phyloP scores from a whole-genome alignment of 2,113 vertebrate species.

The Phalacrocorax aristotelis region DNA sequence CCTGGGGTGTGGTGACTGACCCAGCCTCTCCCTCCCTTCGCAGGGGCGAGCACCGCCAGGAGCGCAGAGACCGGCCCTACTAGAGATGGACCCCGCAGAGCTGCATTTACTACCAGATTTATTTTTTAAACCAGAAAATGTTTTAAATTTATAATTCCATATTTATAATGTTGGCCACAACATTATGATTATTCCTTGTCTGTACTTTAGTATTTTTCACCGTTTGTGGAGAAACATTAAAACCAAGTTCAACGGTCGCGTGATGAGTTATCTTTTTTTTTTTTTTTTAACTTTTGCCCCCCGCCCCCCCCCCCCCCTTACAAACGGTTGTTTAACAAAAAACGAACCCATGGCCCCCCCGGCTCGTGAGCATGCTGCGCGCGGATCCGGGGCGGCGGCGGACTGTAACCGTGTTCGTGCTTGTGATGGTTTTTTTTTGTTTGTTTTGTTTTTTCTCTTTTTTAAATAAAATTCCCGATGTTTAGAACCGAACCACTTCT shows the following conservation, averaged over 20 bases:
- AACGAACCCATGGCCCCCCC: neutral
- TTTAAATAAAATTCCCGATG: slow-evolving; percentile 71
- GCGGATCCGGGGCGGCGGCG: slow-evolving; percentile 30
- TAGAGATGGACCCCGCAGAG: slow-evolving; percentile 67
- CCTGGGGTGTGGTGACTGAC: neutral
- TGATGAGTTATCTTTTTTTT: slow-evolving; percentile 52
- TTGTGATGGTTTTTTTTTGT: slow-evolving; percentile 61
- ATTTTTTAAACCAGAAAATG: slow-evolving; percentile 88
- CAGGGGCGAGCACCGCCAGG: slow-evolving; percentile 89
- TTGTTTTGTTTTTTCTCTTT: neutral
- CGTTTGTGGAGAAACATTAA: slow-evolving; percentile 81
- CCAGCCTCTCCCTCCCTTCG: neutral
- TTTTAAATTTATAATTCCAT: slow-evolving; percentile 96
- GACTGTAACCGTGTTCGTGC: slow-evolving; percentile 71
- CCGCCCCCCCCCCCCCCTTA: neutral
- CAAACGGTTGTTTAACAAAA: slow-evolving; percentile 66
- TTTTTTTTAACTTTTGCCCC: neutral
- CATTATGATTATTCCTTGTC: slow-evolving; percentile 82
- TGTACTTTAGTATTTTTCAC: slow-evolving; percentile 83
- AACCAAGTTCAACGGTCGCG: slow-evolving; percentile 77
- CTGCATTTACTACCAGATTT: slow-evolving; percentile 86
- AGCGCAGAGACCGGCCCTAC: slow-evolving; percentile 90
- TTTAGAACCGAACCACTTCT: slow-evolving; percentile 69
- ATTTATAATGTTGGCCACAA: slow-evolving; percentile 83
- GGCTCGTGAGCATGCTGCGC: slow-evolving; percentile 66